Base-by-base conservation (phyloP, 37 sponge, comb jelly and placozoan species). In the Halichondria panicea region DNA sequence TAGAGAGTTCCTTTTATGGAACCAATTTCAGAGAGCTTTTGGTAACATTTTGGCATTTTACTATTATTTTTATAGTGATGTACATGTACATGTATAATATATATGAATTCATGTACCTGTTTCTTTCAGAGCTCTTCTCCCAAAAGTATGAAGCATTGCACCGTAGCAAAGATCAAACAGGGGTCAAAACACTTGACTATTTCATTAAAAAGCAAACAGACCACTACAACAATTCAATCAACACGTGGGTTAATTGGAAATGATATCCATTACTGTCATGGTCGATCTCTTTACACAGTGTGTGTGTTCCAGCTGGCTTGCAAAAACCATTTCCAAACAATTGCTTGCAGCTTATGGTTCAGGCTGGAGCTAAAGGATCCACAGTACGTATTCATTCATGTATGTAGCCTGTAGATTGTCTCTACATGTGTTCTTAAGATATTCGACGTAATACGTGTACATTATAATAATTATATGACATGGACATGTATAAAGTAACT, bases 301-400 rank as follows among this genome's bases (percentile, higher is more conserved):
- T 70, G 1, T 90, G 92, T 80, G 88, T 93, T 61, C 90, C 90
- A 2, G 66, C 66, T 57, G 94, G 94, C 21, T 83, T 96, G 24
- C 65, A 79, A 39, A 97, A 89, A 53, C 84, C 82, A 44, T 97
- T 97, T 70, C 99, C 99, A 9, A 21, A 68, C 33, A 97, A 97
- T 80, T 72, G 65, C 56, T 77, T 97, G 7, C 99, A 97, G 68
- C 48, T 95, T 40, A 97, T 97, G 99, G 94, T 95, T 0, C 90
- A 89, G 52, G 72, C 95, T 35, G 99, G 99, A 43, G 95, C 99
- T 19, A 97, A 97, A 50, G 99, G 99, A 40, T 88, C 92, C 28
- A 74, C 93, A 3, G 95, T 93, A 54, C 75, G 88, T 70, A 40
- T 25, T 15, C 15, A 8, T 24, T 8, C n/a, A 58, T 22, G 27